These are phyloP conservation scores for Drosophila takahashii DNA, from an alignment of 1,140 invertebrate genomes.

Conservation along the genomic window DNA sequence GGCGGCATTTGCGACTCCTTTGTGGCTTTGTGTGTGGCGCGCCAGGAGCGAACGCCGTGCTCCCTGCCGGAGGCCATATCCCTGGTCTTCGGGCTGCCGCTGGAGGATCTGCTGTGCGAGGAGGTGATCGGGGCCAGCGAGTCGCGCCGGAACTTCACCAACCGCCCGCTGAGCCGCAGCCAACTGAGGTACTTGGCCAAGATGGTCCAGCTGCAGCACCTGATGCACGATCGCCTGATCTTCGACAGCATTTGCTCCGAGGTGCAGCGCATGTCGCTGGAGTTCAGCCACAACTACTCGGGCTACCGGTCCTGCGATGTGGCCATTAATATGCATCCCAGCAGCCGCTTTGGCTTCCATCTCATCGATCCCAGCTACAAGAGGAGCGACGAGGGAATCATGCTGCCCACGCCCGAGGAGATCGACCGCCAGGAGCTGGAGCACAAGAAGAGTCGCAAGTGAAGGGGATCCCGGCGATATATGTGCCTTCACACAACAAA, in stretches of 20 bases:
- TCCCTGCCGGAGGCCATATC: constrained; percentile 48
- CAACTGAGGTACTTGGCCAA: constrained; percentile 51
- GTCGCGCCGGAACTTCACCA: constrained; percentile 32
- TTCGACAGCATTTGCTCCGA: constrained; percentile 32
- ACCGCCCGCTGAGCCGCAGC: constrained; percentile 30
- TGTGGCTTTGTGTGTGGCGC: constrained; percentile 43
- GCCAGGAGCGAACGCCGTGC: constrained; percentile 12
- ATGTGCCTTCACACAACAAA: no score
- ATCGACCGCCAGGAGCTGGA: constrained; percentile 13
- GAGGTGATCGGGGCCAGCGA: constrained; percentile 39
- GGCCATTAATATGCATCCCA: constrained; percentile 40
- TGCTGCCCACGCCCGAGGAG: background rate
- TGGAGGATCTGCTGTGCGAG: constrained; percentile 35
- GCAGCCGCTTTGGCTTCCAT: constrained; percentile 46
- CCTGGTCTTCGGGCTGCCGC: constrained; percentile 23
- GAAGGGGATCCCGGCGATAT: background rate
- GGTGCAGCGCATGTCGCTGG: constrained; percentile 36
- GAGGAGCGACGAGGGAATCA: background rate
- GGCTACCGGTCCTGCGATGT: constrained; percentile 13
- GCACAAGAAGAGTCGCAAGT: background rate
- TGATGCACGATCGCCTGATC: constrained; percentile 42
- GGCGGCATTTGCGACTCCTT: constrained; percentile 55
- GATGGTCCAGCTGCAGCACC: constrained; percentile 48
- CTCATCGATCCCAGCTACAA: constrained; percentile 36
- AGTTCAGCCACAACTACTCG: constrained; percentile 38